phyloP scores from a whole-genome alignment of 64 coral and sea anemone species.

The Stylophora pistillata region DNA sequence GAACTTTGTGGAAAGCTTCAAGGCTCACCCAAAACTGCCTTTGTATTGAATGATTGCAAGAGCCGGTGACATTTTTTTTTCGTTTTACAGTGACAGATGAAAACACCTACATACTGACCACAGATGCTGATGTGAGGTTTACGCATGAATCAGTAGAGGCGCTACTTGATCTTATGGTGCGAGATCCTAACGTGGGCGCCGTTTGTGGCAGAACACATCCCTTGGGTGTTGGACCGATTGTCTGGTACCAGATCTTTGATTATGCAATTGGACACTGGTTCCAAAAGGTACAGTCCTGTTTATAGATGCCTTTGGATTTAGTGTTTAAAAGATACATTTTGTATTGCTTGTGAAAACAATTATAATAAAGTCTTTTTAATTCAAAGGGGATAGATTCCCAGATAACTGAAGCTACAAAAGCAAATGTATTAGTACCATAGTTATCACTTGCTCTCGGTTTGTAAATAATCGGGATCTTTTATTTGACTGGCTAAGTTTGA shows the following conservation, averaged over 20 bases:
- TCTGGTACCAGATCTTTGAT: conserved; percentile 97
- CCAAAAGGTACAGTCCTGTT: conserved; percentile 72
- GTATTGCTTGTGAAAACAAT: no score
- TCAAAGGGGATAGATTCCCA: no score
- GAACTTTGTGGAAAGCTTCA: no score
- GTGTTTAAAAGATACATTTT: no score
- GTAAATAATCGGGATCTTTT: not conserved
- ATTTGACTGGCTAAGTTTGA: not conserved
- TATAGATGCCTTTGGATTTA: no score
- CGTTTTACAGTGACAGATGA: conserved; percentile 65
- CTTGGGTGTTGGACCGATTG: conserved; percentile 68
- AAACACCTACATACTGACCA: conserved; percentile 91
- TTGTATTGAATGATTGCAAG: no score
- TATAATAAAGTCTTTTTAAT: no score
- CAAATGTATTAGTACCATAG: no score
- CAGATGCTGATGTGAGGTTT: conserved; percentile 89
- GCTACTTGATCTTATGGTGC: conserved; percentile 76
- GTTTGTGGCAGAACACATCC: conserved; percentile 93
- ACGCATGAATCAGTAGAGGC: conserved; percentile 90
- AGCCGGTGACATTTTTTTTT: not conserved
- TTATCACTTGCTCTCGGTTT: no score
- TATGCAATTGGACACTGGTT: conserved; percentile 99
- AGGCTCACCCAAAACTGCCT: no score
- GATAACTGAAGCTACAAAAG: no score
- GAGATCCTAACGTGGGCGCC: conserved; percentile 80